phyloP scores from a whole-genome alignment of 2,113 vertebrate genomes.

The Neoarius graeffei region DNA sequence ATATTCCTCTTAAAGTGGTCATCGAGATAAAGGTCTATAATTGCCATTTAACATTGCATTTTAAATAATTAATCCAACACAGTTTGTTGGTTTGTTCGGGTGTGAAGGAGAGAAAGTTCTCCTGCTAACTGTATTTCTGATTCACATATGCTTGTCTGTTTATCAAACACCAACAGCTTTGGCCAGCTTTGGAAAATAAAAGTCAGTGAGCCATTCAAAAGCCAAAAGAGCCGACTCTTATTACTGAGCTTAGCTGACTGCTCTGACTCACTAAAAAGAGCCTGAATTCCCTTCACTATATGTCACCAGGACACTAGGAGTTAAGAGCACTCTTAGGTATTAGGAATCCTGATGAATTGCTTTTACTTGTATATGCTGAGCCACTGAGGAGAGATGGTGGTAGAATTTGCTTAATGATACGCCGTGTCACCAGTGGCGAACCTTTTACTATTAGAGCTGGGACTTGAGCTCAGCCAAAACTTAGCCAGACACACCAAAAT shows the following conservation, averaged over 20 bases:
- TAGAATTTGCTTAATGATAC: neutral
- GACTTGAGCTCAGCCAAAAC: too few species aligned
- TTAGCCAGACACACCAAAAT: too few species aligned
- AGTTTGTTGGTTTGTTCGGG: neutral
- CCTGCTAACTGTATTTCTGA: neutral
- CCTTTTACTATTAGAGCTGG: too few species aligned
- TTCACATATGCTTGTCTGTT: neutral
- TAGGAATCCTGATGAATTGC: neutral
- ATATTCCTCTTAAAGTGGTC: neutral
- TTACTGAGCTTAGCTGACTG: neutral
- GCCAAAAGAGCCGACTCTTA: neutral
- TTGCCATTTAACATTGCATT: neutral
- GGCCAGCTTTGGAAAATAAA: neutral
- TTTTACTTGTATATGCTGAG: neutral
- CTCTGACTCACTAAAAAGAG: neutral
- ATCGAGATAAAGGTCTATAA: neutral
- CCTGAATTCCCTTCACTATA: neutral
- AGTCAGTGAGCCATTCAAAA: neutral
- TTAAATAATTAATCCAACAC: neutral
- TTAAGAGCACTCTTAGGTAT: neutral
- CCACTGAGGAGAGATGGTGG: neutral
- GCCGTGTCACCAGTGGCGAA: too few species aligned
- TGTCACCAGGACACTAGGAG: neutral
- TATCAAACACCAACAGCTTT: neutral
- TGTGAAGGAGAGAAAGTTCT: neutral